Evolutionary conservation across 2,888 invertebrate species (phyloP).

Genomic region (Cetonia aurata): DNA sequence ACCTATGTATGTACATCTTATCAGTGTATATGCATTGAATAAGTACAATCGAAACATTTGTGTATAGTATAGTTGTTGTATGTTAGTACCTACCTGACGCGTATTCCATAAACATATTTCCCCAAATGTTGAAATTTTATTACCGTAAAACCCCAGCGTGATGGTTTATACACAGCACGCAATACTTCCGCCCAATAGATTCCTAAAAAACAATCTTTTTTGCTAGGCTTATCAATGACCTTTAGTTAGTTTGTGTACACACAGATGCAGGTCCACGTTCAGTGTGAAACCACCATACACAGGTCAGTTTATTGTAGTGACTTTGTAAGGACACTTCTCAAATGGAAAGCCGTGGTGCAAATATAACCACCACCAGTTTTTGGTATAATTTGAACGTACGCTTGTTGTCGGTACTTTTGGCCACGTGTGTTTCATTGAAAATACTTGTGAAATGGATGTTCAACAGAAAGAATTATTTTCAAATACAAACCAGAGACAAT

Average conservation of each 20-base stretch:
- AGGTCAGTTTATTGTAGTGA: conserved; percentile 37
- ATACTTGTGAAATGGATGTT: conserved; percentile 68
- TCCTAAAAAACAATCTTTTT: background rate
- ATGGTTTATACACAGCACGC: no score
- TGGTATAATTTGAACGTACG: conserved; percentile 68
- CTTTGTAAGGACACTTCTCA: conserved; percentile 5
- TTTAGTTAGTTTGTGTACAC: conserved; percentile 12
- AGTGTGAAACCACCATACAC: background rate
- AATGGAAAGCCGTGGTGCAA: conserved; percentile 46
- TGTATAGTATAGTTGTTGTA: no score
- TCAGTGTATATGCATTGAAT: no score
- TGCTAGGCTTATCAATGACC: conserved; percentile 11
- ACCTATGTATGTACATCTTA: no score
- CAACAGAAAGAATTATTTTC: conserved; percentile 67
- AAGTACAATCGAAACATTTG: no score
- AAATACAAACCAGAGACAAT: conserved; percentile 67
- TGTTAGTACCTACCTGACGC: no score
- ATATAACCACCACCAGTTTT: conserved; percentile 68
- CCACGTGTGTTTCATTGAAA: conserved; percentile 68
- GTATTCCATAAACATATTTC: no score
- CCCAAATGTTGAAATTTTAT: no score
- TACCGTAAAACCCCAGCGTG: no score
- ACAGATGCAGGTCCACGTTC: background rate
- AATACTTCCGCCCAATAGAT: no score
- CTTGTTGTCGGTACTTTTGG: conserved; percentile 68